Evolutionary conservation across 1,140 invertebrate species (phyloP).

Genomic region (Leptopilina boulardi): DNA sequence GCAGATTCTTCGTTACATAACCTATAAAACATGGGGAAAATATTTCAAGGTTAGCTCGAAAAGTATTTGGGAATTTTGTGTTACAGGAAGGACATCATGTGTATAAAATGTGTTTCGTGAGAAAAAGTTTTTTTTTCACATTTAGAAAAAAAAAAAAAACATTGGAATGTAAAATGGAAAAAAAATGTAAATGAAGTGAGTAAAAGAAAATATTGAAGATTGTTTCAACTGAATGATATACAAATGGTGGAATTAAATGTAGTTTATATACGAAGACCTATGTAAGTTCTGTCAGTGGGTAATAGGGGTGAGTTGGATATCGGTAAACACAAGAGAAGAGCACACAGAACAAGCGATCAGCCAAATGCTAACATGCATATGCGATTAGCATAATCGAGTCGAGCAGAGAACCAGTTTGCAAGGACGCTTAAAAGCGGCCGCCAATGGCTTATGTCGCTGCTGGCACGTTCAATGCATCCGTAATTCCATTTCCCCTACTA

Average conservation of each 20-base stretch:
- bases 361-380: conserved; percentile 72
- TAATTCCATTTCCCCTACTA: conserved; percentile 63
- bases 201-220: conserved; percentile 19
- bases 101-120: too few relatives aligned
- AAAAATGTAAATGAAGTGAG: too few relatives aligned
- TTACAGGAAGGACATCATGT: too few relatives aligned
- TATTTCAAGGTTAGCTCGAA: too few relatives aligned
- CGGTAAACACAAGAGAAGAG: conserved; percentile 57
- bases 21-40: too few relatives aligned
- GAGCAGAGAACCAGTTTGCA: conserved; percentile 74
- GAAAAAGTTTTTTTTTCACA: too few relatives aligned
- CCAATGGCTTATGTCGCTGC: conserved; percentile 63
- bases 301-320: conserved; percentile 48
- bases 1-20: too few relatives aligned
- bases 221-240: background rate
- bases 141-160: too few relatives aligned
- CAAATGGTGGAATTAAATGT: conserved; percentile 34
- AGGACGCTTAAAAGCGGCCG: conserved; percentile 71
- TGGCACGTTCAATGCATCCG: conserved; percentile 67
- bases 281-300: conserved; percentile 24
- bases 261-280: conserved; percentile 3
- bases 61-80: too few relatives aligned
- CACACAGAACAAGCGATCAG: conserved; percentile 59
- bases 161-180: too few relatives aligned
- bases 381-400: conserved; percentile 75